Evolutionary conservation across 2,113 vertebrate genomes (phyloP), one percentile per base, ranked within the genome.

Genomic region (Tachysurus vachellii): DNA sequence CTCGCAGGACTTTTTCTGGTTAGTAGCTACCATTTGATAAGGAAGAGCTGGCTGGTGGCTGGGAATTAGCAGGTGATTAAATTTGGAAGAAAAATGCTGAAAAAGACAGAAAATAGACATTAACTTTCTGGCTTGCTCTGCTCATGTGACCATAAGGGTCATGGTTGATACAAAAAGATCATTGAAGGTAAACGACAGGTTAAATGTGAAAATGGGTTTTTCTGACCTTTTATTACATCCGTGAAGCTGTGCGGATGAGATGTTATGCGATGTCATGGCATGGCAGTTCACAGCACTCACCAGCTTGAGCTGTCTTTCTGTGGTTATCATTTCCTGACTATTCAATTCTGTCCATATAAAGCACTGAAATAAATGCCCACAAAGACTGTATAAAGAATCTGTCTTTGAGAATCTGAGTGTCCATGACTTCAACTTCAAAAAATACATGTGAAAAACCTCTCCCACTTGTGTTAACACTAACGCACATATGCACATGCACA

Each of bases 121-220:
- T 80, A 0, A 1, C 16, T 80, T 42, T 59, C 28, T 23, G 31
- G 56, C 4, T 80, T 59, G 54, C 28, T 23, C 54, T 36, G 54
- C 79, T 23, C 79, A 2, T 59, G 54, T 59, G 31, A 42, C 42
- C 28, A 59, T 59, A 59, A 7, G 79, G n/a, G 53, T 56, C 77
- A 80, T 57, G 77, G 26, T 44, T 42, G 76, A 26, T 42, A 36
- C 19, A 79, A 79, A 86, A 86, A 85, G 31, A 85, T 59, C 36
- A 61, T 7, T 56, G 50, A 79, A 79, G 21, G 75, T 68, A 80
- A 80, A 80, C 8, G 26, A 16, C 62, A 70, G 54, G 31, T n/a
- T 68, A 83, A 54, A 57, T 26, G 21, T 44, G n/a, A 73, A 36
- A 57, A 75, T 75, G 54, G 68, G 31, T 44, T 54, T 84, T 57